Percentiles rank a stretch among this genome's conserved stretches.
phyloP scores from a whole-genome alignment of 2,797 vertebrate species.

The Picus viridis region DNA sequence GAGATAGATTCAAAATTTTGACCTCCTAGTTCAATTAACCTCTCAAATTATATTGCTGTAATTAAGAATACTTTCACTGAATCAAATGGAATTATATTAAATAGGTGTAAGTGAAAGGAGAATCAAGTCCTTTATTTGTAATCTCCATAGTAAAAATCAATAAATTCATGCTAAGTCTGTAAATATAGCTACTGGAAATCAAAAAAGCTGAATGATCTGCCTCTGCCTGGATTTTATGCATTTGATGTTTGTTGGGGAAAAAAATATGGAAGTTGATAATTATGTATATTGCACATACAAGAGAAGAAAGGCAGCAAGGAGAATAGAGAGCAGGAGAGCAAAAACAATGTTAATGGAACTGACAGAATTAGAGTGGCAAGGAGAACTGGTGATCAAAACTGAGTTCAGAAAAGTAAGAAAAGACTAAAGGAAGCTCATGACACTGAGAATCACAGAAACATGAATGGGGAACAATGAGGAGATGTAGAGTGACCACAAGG shows the following conservation, averaged over 20 bases:
- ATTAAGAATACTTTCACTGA: conserved; percentile 4
- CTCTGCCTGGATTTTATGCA: background rate
- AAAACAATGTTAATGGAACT: conserved; percentile 2
- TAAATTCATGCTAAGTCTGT: background rate
- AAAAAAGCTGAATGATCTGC: background rate
- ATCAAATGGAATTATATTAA: background rate
- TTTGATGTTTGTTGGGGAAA: background rate
- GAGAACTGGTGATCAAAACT: conserved; percentile 44
- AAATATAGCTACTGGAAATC: background rate
- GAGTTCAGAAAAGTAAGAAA: conserved; percentile 34
- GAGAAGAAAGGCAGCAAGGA: background rate
- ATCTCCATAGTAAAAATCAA: background rate
- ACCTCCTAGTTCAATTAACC: background rate
- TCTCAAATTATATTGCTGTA: background rate
- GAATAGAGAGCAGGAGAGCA: background rate
- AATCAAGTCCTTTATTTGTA: background rate
- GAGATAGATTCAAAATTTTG: background rate
- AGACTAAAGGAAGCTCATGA: conserved; percentile 46
- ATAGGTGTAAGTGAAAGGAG: background rate
- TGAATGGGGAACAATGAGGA: background rate
- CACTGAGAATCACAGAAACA: conserved; percentile 19
- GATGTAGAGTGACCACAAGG: background rate
- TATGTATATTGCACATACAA: background rate
- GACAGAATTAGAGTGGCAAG: conserved; percentile 4
- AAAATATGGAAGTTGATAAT: background rate